A percentile compares a stretch with the other conserved stretches of the same genome.
Evolutionary conservation across 2,113 vertebrate species (phyloP).

Genomic region (Nothocercus julius): DNA sequence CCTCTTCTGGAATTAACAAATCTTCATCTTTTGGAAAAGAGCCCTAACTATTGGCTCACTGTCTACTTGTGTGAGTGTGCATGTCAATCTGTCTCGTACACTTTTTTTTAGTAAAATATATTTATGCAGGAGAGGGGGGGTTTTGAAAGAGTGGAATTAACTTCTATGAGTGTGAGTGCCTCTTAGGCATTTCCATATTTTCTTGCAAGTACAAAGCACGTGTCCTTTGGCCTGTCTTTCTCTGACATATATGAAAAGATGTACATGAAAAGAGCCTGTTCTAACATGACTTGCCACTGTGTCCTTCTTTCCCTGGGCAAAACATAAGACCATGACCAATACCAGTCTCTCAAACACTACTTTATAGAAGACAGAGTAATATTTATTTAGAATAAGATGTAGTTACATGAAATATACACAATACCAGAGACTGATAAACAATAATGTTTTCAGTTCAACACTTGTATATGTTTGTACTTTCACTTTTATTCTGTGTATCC

Average conservation of each 20-base stretch:
- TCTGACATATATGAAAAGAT: background rate
- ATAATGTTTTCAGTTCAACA: background rate
- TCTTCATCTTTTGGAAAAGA: background rate
- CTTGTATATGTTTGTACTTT: background rate
- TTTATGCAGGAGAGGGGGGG: background rate
- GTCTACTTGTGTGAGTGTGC: background rate
- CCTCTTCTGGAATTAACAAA: background rate
- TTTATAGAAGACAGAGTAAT: background rate
- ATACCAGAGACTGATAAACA: background rate
- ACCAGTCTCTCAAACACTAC: background rate
- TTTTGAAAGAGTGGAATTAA: background rate
- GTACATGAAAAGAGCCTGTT: background rate
- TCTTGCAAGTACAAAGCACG: background rate
- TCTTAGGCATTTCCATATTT: background rate
- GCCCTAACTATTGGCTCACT: background rate
- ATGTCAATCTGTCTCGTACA: background rate
- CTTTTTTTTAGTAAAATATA: background rate
- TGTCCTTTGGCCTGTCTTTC: background rate
- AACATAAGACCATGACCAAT: background rate
- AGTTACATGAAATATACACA: background rate
- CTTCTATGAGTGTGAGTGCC: background rate
- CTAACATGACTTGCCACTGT: background rate
- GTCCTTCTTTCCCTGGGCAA: background rate
- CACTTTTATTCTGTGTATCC: background rate
- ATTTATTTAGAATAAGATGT: background rate